Evolutionary conservation across 2,113 vertebrate species (phyloP).

Genomic region (Anarrhichthys ocellatus): DNA sequence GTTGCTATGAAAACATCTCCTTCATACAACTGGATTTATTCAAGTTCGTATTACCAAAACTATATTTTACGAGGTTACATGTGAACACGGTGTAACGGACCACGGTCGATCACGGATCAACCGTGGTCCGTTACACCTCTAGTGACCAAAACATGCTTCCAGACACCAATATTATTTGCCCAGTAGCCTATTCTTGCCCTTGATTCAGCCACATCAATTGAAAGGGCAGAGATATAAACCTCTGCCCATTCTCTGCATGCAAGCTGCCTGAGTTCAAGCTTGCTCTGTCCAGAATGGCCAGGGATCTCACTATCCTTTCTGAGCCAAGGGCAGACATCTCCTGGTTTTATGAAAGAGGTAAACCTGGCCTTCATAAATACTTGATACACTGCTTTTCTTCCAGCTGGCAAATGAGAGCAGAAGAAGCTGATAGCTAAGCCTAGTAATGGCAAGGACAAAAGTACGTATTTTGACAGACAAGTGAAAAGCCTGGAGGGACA

Average conservation of each 20-base stretch:
- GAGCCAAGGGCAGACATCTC: conserved; percentile 70
- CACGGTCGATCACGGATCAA: too few relatives aligned
- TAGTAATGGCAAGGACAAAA: conserved; percentile 47
- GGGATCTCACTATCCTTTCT: conserved; percentile 59
- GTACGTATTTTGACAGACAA: conserved; percentile 43
- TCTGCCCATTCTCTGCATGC: conserved; percentile 52
- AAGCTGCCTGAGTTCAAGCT: conserved; percentile 52
- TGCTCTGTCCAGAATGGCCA: conserved; percentile 41
- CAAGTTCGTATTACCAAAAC: too few relatives aligned
- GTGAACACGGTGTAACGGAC: too few relatives aligned
- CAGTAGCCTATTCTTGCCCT: conserved; percentile 40
- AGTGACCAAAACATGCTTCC: conserved; percentile 23
- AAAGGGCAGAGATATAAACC: conserved; percentile 66
- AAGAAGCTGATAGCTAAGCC: conserved; percentile 42
- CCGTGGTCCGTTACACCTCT: background rate
- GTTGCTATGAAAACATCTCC: too few relatives aligned
- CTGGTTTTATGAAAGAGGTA: conserved; percentile 70
- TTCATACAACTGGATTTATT: too few relatives aligned
- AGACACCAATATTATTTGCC: conserved; percentile 47
- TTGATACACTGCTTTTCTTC: conserved; percentile 61
- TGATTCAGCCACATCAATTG: conserved; percentile 62
- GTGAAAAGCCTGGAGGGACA: conserved; percentile 22
- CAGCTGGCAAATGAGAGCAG: conserved; percentile 52
- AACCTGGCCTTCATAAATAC: conserved; percentile 76
- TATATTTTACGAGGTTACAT: too few relatives aligned